Base-by-base conservation (phyloP, 2,797 vertebrate genomes). In the Microcaecilia unicolor region DNA sequence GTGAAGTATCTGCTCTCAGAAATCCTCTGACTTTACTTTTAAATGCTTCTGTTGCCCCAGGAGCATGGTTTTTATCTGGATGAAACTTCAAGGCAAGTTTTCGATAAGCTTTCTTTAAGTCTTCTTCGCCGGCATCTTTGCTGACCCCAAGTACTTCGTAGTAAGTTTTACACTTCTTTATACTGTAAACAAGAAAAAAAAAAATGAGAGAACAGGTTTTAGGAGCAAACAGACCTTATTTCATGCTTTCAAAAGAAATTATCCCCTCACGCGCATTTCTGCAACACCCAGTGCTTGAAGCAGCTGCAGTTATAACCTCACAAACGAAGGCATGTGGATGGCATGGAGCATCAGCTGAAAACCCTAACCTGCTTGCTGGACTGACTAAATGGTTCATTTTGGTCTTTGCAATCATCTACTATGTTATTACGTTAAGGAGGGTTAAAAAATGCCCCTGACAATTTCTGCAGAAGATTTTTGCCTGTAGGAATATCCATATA, bases 21-120 rank as follows among this genome's bases (percentile, higher is more conserved):
- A 42, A 38, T 28, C 27, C 25, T 43, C 44, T 34, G 22, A 29
- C 37, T 50, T 86, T 91, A 98, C 94, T 95, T 87, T 97, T 99
- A 73, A 99, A 99, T 64, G 92, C 95, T 44, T 97, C 94, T 17
- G 93, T 97, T 44, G 94, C 95, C 81, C 93, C 95, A 2, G 92
- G 91, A 18, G 92, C 90, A 3, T 88, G 92, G 49, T 99, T 99
- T 77, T 99, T 99, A 68, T 99, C 96, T 3, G 96, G 96, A 64
- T 99, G 96, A 67, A 95, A 98, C 78, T 90, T 98, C 52, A 98
- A 83, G 4, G 96, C 96, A 47, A 98, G 85, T 61, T 93, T 98
- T 63, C 91, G 85, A 61, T 98, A 99, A 37, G 95, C 87, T 59
- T 90, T 98, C 76, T 98, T 99, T 23, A 99, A 77, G 55, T 99